Base-by-base conservation (phyloP, 1,140 invertebrate genomes). In the Hydropsyche tenuis region DNA sequence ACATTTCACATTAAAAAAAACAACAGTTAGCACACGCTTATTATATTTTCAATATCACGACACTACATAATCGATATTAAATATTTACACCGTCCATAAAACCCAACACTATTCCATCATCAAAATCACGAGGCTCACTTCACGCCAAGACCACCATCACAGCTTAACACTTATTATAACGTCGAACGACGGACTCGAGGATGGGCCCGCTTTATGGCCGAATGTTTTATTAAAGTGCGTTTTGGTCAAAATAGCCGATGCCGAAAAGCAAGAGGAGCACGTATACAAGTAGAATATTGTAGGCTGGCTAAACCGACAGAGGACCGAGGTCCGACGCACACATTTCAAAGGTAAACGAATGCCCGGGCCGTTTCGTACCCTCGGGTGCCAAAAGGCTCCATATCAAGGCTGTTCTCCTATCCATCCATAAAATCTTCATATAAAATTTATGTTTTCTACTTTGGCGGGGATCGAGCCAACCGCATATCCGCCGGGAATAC, bases 351-450 rank as follows among this genome's bases (percentile, higher is more conserved):
- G 63, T 65, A 65, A 42, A 45, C 42, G 42, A 65, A 70, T 70
- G 18, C 43, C 43, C 27, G 25, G 27, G 2, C 37, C 65, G 45
- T 68, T 68, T 68, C 25, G 14, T 46, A 68, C 65, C 65, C 65
- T 68, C 65, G 65, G 65, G 65, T 68, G 65, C 65, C 65, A 68
- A 68, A 68, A 68, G 65, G 25, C 46, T 68, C 65, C 65, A 43
- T 51, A 51, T 30, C 51, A 42, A 70, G 68, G 68, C 27, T 42
- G 37, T 70, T 70, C 48, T 70, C 48, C 68, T 46, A 70, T 70
- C 68, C 68, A 70, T 70, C 68, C 68, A 70, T 70, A 70, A 70
- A 70, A 70, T 70, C 68, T 70, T 70, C 68, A 70, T 70, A 70
- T 70, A 70, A 70, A 70, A 70, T 70, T 70, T 70, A 70, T 70